These are phyloP conservation scores for Gastrophryne carolinensis DNA, from an alignment of 2,797 vertebrate species.

Conservation along the genomic window DNA sequence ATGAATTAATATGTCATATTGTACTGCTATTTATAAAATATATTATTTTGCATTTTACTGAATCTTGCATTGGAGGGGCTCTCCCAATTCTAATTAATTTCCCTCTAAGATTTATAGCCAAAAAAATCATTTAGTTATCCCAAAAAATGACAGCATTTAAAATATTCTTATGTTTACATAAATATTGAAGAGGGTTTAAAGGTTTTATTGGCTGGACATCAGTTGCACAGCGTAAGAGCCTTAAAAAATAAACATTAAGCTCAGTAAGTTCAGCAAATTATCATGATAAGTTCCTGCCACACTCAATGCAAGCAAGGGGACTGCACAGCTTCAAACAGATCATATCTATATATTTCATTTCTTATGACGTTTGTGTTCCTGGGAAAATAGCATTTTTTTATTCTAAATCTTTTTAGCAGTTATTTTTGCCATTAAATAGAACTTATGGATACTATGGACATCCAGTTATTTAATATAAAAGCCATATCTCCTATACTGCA, in stretches of 20 bases:
- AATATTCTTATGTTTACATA: conserved; percentile 43
- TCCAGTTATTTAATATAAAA: no score
- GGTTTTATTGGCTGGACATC: conserved; percentile 49
- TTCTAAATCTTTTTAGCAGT: conserved; percentile 23
- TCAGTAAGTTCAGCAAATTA: conserved; percentile 49
- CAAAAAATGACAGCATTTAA: conserved; percentile 23
- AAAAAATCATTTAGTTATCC: conserved; percentile 14
- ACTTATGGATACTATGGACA: conserved; percentile 16
- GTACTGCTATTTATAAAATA: no score
- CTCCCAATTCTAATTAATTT: no score
- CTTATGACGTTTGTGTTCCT: not conserved
- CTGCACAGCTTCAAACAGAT: conserved; percentile 24
- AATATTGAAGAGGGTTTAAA: conserved; percentile 52
- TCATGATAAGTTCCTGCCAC: conserved; percentile 39
- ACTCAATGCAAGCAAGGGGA: conserved; percentile 3
- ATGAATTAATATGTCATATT: no score
- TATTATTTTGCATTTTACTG: no score
- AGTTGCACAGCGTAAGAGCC: conserved; percentile 35
- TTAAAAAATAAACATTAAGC: conserved; percentile 47
- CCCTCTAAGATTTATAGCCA: no score
- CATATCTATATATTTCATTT: conserved; percentile 21
- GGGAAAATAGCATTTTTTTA: conserved; percentile 35
- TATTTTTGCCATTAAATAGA: conserved; percentile 26
- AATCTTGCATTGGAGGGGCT: no score
- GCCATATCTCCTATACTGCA: no score